phyloP scores from a whole-genome alignment of 2,888 invertebrate species.

The Geophilus truncorum region DNA sequence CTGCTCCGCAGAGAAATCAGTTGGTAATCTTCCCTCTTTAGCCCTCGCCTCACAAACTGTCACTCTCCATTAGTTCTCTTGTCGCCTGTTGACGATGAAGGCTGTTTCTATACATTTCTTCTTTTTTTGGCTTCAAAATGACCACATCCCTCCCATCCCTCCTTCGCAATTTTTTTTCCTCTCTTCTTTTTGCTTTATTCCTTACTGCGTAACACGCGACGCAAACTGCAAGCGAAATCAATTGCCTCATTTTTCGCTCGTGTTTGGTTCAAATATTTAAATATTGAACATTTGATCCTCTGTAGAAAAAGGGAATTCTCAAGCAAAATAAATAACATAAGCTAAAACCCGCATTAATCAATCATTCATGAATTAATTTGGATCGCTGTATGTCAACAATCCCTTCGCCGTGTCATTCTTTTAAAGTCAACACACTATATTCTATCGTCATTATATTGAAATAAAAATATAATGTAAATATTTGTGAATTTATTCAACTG shows the following conservation, averaged over 20 bases:
- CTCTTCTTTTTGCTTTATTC: background rate
- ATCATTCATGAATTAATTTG: background rate
- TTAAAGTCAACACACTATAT: background rate
- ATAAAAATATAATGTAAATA: too few species aligned
- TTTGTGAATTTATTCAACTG: too few species aligned
- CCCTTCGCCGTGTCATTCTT: background rate
- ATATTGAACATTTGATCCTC: slow-evolving; percentile 7
- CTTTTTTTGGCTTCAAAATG: background rate
- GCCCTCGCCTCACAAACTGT: slow-evolving; percentile 22
- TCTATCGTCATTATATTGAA: too few species aligned
- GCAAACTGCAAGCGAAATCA: background rate
- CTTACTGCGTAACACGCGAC: background rate
- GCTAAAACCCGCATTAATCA: background rate
- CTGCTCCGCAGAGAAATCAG: slow-evolving; percentile 22
- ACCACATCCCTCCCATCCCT: background rate
- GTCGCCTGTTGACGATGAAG: background rate
- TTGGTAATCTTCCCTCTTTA: slow-evolving; percentile 27
- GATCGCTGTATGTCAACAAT: background rate
- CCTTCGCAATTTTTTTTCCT: background rate
- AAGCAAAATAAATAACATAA: background rate
- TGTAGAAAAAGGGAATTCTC: background rate
- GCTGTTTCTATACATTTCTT: background rate
- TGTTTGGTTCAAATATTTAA: background rate
- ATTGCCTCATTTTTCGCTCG: background rate
- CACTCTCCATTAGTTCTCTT: slow-evolving; percentile 14